Conservation (phyloP, 2,113 vertebrate species). For the Lanius ludovicianus region DNA sequence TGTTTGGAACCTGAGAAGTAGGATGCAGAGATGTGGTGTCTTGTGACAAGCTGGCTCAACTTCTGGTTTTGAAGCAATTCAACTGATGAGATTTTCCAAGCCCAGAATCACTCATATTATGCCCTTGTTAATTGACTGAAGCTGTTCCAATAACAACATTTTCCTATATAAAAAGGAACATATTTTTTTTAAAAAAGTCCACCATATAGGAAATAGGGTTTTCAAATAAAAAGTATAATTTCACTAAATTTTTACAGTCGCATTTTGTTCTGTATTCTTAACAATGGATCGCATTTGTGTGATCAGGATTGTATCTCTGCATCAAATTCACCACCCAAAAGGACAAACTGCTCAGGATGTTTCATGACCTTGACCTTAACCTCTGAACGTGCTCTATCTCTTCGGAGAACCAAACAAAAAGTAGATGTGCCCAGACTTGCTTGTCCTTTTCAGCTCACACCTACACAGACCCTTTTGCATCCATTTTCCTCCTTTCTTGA, state of each 20-base stretch:
- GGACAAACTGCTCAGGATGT: not conserved
- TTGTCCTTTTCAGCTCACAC: not conserved
- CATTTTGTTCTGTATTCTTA: not conserved
- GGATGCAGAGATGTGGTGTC: not conserved
- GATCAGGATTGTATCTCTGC: not conserved
- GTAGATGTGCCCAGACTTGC: not conserved
- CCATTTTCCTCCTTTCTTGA: not conserved
- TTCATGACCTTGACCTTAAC: not conserved
- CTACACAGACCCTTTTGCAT: not conserved
- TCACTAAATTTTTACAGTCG: not conserved
- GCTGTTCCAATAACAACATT: not conserved
- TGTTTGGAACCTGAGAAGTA: not conserved
- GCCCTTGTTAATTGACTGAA: not conserved
- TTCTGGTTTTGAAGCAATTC: not conserved
- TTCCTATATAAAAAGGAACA: not conserved
- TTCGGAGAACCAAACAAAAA: not conserved
- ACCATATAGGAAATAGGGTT: not conserved
- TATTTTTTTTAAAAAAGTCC: not conserved
- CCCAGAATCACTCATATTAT: not conserved
- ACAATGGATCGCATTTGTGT: not conserved
- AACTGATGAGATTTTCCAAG: not conserved
- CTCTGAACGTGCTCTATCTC: not conserved
- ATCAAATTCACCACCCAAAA: not conserved
- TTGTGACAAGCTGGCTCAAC: constrained; percentile 2
- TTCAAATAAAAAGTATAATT: not conserved